Evolutionary conservation across 2,888 invertebrate species (phyloP), one percentile per base, ranked within the genome.

Genomic region (Nomada lathburiana): DNA sequence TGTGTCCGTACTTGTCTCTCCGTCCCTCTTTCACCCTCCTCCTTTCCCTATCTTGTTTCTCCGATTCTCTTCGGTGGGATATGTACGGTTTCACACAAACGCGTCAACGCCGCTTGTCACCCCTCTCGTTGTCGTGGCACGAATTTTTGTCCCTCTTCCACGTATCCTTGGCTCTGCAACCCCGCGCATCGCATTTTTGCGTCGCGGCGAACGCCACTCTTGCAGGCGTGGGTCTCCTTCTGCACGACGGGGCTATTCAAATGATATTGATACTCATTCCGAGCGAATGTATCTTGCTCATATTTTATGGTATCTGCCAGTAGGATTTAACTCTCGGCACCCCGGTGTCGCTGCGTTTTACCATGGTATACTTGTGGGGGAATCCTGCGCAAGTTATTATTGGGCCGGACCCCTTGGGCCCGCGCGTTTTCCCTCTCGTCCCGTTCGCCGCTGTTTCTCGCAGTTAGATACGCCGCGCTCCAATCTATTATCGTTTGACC

Each of bases 61-160:
- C 23, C 29, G 23, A 44, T 52, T 53, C 65, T 72, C 72, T 65
- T 65, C 18, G 20, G 20, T 23, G 50, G 62, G 50, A 62, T 42
- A 60, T 63, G 62, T 76, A 76, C 44, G 76, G 74, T 77, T 77
- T 77, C 76, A 65, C 63, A 72, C 74, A 65, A 44, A 7, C 64
- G 26, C 47, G 36, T 52, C 57, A 4, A 50, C 55, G 44, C 10
- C 47, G 26, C n/a, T 23, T 20, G n/a, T 36, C 36, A 0, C 44
- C 42, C 42, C 47, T 7, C 26, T 20, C 65, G 20, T 26, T 23
- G 29, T 18, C 42, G 2, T 18, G 20, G 18, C 10, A 42, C 69
- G n/a, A 62, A 53, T 50, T 62, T 62, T 76, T 23, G 7, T 55
- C 26, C n/a, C 16, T 23, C 42, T 29, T 1, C 23, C 20, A 29